These are phyloP conservation scores for Muricea muricata DNA, from an alignment of 92 coral and sea anemone genomes.

Conservation along the genomic window DNA sequence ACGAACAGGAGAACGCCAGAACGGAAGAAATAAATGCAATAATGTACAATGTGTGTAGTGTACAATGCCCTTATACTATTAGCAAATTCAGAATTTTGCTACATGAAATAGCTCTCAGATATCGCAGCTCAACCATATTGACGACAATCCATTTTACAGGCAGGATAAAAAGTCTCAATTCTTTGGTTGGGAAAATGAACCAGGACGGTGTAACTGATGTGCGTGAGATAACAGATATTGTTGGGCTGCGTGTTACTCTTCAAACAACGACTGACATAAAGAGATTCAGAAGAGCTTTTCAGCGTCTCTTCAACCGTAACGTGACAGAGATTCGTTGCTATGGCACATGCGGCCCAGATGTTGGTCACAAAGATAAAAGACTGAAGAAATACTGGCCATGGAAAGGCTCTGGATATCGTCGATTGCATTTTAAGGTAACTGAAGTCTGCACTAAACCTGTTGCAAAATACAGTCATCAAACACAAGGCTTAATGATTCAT, in stretches of 20 bases:
- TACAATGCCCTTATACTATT: too few relatives aligned
- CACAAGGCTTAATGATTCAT: too few relatives aligned
- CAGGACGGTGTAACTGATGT: slow-evolving; percentile 15
- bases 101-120: too few relatives aligned
- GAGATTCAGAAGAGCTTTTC: slow-evolving; percentile 23
- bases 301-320: neutral
- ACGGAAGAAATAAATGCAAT: too few relatives aligned
- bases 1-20: too few relatives aligned
- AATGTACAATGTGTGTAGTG: too few relatives aligned
- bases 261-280: slow-evolving; percentile 31
- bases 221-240: slow-evolving; percentile 46
- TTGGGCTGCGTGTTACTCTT: slow-evolving; percentile 45
- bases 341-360: slow-evolving; percentile 53
- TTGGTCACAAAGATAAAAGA: slow-evolving; percentile 20
- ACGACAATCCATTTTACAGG: too few relatives aligned
- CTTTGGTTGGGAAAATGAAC: slow-evolving; percentile 33
- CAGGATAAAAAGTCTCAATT: slow-evolving; percentile 41
- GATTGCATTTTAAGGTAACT: slow-evolving; percentile 55
- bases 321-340: slow-evolving; percentile 51
- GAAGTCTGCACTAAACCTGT: too few relatives aligned
- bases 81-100: too few relatives aligned
- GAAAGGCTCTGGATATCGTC: slow-evolving; percentile 56
- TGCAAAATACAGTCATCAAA: too few relatives aligned
- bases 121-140: too few relatives aligned
- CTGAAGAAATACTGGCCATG: slow-evolving; percentile 50